Evolutionary conservation across 2,888 invertebrate species (phyloP).

Genomic region (Branchellion lobata): DNA sequence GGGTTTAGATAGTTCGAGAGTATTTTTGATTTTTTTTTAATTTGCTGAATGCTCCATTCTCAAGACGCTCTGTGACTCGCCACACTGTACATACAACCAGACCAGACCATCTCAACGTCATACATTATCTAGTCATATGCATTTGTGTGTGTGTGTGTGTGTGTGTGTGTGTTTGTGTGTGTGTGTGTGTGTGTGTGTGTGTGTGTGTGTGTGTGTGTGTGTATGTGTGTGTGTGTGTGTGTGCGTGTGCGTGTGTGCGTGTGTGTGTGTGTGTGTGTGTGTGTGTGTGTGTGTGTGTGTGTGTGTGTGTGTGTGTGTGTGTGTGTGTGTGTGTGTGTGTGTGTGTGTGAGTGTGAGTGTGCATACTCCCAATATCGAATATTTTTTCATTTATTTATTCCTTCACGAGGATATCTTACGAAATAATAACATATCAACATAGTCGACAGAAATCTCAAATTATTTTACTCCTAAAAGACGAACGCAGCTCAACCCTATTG

Average conservation of each 20-base stretch:
- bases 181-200: conserved; percentile 28
- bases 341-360: no score
- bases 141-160: conserved; percentile 15
- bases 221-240: conserved; percentile 29
- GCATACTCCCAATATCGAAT: no score
- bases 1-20: no score
- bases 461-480: background rate
- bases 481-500: no score
- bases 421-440: background rate
- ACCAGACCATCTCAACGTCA: no score
- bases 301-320: conserved; percentile 4
- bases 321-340: conserved; percentile 4
- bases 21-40: no score
- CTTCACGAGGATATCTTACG: background rate
- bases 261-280: conserved; percentile 14
- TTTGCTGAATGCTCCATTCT: no score
- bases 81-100: no score
- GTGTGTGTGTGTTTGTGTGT: conserved; percentile 4
- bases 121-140: no score
- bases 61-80: no score
- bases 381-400: background rate
- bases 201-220: conserved; percentile 17
- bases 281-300: conserved; percentile 16
- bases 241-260: conserved; percentile 14
- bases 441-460: background rate